Conservation (phyloP, 2,888 invertebrate species). For the Gymnosoma rotundatum region DNA sequence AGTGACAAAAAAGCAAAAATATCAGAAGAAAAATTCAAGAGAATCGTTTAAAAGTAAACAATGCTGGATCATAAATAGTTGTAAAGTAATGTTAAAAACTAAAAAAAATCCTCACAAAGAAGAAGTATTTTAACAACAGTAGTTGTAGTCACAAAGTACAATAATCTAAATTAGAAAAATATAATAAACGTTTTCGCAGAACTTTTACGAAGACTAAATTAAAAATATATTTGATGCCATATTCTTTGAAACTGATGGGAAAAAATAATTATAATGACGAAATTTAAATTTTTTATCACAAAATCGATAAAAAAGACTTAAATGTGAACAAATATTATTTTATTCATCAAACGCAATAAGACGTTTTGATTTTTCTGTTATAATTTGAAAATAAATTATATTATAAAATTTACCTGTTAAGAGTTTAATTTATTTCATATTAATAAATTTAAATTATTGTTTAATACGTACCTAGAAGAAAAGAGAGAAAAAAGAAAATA, state of each 20-base stretch:
- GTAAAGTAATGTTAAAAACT: conserved; percentile 12
- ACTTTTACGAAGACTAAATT: too few species aligned
- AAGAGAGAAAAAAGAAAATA: conserved; percentile 51
- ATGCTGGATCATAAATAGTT: conserved; percentile 50
- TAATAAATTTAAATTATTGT: conserved; percentile 13
- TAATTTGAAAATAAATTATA: not conserved
- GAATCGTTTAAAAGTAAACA: conserved; percentile 10
- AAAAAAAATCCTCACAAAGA: not conserved
- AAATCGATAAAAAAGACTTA: too few species aligned
- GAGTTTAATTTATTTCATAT: not conserved
- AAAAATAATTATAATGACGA: too few species aligned
- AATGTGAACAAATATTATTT: too few species aligned
- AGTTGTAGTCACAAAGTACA: not conserved
- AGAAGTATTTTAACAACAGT: not conserved
- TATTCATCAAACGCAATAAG: too few species aligned
- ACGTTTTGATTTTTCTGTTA: too few species aligned
- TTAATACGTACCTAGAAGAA: conserved; percentile 71
- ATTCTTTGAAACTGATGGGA: too few species aligned
- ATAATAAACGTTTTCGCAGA: not conserved
- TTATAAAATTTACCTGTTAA: conserved; percentile 57
- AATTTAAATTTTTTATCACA: too few species aligned
- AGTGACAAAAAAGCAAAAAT: not conserved
- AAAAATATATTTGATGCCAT: too few species aligned
- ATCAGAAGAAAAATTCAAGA: too few species aligned
- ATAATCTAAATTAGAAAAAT: not conserved